Evolutionary conservation across 2,888 invertebrate species (phyloP).

Genomic region (Drosophila nigricruria): DNA sequence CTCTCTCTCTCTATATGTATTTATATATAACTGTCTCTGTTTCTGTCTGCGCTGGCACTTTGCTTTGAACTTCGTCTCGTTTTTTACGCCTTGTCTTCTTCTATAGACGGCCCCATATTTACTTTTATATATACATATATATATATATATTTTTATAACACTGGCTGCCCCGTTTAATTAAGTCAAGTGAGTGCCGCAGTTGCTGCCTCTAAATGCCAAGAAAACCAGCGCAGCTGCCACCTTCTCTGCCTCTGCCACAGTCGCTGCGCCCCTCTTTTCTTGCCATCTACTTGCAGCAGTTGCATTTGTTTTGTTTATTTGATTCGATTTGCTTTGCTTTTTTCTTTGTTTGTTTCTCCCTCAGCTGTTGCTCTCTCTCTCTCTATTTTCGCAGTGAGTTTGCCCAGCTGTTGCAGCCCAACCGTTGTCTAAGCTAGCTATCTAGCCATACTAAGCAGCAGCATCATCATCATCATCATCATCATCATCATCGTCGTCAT

Average conservation of each 20-base stretch:
- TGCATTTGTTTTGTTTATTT: conserved; percentile 77
- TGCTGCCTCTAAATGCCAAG: conserved; percentile 72
- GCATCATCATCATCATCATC: conserved; percentile 9
- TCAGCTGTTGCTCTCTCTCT: conserved; percentile 44
- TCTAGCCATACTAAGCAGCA: conserved; percentile 13
- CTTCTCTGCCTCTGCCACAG: not conserved
- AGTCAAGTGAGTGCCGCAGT: conserved; percentile 77
- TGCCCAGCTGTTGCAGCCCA: conserved; percentile 67
- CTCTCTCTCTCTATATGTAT: not conserved
- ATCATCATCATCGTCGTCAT: conserved; percentile 13
- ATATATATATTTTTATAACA: conserved; percentile 61
- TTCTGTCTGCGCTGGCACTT: conserved; percentile 33
- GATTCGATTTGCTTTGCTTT: conserved; percentile 63
- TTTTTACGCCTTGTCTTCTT: conserved; percentile 57
- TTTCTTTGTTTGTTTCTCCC: conserved; percentile 64
- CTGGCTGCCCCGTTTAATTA: conserved; percentile 76
- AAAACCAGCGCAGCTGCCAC: conserved; percentile 62
- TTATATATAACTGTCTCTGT: not conserved
- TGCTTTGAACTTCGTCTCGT: conserved; percentile 76
- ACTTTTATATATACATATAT: conserved; percentile 15
- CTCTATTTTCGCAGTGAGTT: conserved; percentile 64
- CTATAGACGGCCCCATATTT: conserved; percentile 48
- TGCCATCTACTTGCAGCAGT: conserved; percentile 23
- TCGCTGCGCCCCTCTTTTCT: conserved; percentile 17
- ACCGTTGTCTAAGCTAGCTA: conserved; percentile 17